A percentile compares a stretch with the other conserved stretches of the same genome.
Evolutionary conservation across 2,797 vertebrate genomes (phyloP).

Genomic region (Rhinella marina): DNA sequence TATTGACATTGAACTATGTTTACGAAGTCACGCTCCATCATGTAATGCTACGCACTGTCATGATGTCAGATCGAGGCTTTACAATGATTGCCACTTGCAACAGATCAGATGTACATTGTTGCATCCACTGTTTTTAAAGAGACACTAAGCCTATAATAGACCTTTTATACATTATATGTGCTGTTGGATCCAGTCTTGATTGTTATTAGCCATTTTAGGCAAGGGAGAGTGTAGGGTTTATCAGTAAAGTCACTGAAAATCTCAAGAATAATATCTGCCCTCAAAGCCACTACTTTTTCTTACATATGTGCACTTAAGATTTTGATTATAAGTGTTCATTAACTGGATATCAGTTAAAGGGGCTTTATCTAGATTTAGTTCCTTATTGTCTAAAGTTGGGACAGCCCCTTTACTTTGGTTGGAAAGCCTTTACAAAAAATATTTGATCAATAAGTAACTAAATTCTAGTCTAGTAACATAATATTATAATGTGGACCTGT

Average conservation of each 20-base stretch:
- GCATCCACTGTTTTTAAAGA: background rate
- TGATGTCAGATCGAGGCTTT: background rate
- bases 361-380: background rate
- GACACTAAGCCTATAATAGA: background rate
- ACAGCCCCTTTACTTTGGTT: background rate
- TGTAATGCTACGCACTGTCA: background rate
- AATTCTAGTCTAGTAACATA: background rate
- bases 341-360: background rate
- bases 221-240: background rate
- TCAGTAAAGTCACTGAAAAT: background rate
- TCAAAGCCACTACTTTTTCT: background rate
- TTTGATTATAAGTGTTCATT: background rate
- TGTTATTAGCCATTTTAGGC: background rate
- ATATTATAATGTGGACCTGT: background rate
- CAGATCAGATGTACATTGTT: background rate
- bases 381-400: background rate
- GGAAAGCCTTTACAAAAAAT: background rate
- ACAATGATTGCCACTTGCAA: background rate
- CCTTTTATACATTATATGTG: background rate
- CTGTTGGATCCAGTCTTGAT: background rate
- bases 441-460: background rate
- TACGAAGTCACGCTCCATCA: slow-evolving; percentile 17
- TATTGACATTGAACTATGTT: slow-evolving; percentile 43
- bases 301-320: background rate
- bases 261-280: background rate